These are phyloP conservation scores for Ennomos erosarius DNA, from an alignment of 2,888 invertebrate genomes.

Conservation along the genomic window DNA sequence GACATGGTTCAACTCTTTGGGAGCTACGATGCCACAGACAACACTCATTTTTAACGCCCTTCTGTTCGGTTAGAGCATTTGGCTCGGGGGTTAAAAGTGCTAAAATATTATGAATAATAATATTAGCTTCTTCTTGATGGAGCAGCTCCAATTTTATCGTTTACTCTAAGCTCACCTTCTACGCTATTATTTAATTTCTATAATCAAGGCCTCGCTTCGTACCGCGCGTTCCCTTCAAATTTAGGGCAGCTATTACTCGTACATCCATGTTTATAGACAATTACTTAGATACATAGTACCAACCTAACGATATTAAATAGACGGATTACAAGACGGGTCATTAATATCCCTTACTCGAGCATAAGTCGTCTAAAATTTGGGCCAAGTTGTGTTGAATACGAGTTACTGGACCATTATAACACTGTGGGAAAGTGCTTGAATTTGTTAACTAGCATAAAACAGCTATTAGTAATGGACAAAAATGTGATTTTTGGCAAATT, in stretches of 20 bases:
- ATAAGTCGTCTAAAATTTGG: conserved; percentile 27
- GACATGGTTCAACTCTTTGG: too few species aligned
- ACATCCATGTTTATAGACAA: conserved; percentile 13
- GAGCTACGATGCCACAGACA: too few species aligned
- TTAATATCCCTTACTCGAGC: conserved; percentile 30
- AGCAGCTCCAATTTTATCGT: too few species aligned
- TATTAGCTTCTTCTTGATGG: too few species aligned
- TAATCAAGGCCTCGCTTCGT: background rate
- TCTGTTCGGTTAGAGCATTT: too few species aligned
- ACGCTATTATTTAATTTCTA: background rate
- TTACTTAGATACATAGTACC: conserved; percentile 16
- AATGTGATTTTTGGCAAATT: too few species aligned
- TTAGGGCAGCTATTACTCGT: conserved; percentile 3
- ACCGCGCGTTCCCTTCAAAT: background rate
- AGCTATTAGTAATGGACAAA: too few species aligned
- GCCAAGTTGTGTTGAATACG: conserved; percentile 11
- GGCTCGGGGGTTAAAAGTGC: too few species aligned
- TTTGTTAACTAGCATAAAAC: background rate
- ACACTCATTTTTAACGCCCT: too few species aligned
- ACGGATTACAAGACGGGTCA: conserved; percentile 29
- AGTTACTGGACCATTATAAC: conserved; percentile 19
- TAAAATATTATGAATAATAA: too few species aligned
- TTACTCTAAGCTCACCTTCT: background rate
- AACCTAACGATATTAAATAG: conserved; percentile 26
- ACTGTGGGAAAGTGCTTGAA: background rate